Conservation (phyloP, 1,140 invertebrate species). For the Cephus cinctus region DNA sequence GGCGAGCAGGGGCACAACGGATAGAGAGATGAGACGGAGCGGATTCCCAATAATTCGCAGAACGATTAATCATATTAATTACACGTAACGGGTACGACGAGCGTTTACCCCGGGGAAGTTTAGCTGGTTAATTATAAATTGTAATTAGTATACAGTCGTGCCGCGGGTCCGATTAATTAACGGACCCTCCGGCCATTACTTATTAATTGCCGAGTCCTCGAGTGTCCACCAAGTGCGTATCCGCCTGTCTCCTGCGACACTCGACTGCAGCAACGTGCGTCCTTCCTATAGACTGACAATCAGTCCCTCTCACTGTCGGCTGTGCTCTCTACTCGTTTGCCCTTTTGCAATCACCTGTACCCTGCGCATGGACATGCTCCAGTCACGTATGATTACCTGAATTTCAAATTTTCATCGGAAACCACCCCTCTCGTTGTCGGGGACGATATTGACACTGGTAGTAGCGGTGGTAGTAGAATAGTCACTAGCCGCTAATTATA, state of each 20-base stretch:
- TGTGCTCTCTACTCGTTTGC: too few relatives aligned
- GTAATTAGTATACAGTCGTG: constrained; percentile 45
- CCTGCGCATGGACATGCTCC: background rate
- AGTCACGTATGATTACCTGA: background rate
- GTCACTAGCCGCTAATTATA: constrained; percentile 6
- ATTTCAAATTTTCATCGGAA: background rate
- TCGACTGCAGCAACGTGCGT: constrained; percentile 15
- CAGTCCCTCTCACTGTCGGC: constrained; percentile 1
- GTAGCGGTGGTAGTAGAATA: constrained; percentile 3
- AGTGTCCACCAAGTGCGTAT: constrained; percentile 25
- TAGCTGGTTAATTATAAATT: constrained; percentile 54
- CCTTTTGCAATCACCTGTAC: background rate
- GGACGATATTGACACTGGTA: background rate
- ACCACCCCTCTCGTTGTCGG: background rate
- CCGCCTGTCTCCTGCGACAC: constrained; percentile 39
- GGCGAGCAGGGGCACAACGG: too few relatives aligned
- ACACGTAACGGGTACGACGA: constrained; percentile 15
- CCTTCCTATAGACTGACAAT: constrained; percentile 13
- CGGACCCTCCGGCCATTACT: constrained; percentile 36
- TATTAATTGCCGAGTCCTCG: constrained; percentile 30
- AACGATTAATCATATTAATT: constrained; percentile 53
- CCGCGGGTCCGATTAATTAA: constrained; percentile 50
- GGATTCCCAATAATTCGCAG: constrained; percentile 41
- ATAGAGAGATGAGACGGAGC: too few relatives aligned
- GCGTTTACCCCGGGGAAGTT: constrained; percentile 30